phyloP scores from a whole-genome alignment of 2,113 vertebrate genomes.

The Apeltes quadracus region DNA sequence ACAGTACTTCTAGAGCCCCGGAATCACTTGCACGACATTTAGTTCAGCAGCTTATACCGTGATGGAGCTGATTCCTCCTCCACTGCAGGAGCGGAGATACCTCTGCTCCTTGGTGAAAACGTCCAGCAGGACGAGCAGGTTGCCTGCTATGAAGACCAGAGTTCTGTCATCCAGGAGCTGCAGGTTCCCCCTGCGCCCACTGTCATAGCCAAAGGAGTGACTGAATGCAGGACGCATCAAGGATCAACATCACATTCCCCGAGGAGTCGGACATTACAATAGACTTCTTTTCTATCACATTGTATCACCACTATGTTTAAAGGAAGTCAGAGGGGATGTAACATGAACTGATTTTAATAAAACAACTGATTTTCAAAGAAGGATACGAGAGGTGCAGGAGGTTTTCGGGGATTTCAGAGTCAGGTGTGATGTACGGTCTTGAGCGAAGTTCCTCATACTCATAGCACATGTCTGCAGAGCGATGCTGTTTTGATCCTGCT shows the following conservation, averaged over 20 bases:
- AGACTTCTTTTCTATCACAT: not conserved
- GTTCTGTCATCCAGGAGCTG: slow-evolving; percentile 84
- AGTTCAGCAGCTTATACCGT: slow-evolving; percentile 77
- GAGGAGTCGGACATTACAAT: not conserved
- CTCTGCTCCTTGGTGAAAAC: slow-evolving; percentile 81
- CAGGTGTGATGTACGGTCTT: slow-evolving; percentile 77
- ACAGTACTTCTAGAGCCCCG: not conserved
- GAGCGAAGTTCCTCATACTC: slow-evolving; percentile 81
- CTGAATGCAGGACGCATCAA: slow-evolving; percentile 68
- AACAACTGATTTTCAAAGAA: not conserved
- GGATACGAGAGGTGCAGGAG: slow-evolving; percentile 91
- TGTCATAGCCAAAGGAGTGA: slow-evolving; percentile 95
- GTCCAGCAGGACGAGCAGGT: slow-evolving; percentile 85
- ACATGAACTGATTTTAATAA: not conserved
- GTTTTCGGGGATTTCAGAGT: slow-evolving; percentile 81
- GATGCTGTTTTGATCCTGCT: slow-evolving; percentile 18
- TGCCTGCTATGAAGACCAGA: slow-evolving; percentile 89
- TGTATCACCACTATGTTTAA: not conserved
- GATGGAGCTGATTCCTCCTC: slow-evolving; percentile 88
- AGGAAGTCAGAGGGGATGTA: not conserved
- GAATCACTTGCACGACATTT: not conserved
- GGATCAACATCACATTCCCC: slow-evolving; percentile 25
- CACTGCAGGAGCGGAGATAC: slow-evolving; percentile 85
- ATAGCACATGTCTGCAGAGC: slow-evolving; percentile 81
- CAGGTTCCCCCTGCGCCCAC: slow-evolving; percentile 85